Evolutionary conservation across 1,140 invertebrate genomes (phyloP).

Genomic region (Zophobas morio): DNA sequence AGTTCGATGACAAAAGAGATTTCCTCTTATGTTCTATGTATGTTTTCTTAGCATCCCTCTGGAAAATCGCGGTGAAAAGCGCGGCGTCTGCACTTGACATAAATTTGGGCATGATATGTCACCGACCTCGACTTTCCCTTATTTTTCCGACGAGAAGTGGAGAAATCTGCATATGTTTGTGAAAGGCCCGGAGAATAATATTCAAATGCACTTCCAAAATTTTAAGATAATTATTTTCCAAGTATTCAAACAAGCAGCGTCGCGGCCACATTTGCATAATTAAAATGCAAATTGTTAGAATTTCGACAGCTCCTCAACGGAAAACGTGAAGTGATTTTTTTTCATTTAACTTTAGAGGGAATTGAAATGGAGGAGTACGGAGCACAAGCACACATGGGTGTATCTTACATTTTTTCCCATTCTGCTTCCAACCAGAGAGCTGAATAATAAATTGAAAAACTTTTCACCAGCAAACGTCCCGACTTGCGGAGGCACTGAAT

Average conservation of each 20-base stretch:
- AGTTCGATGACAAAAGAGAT: slow-evolving; percentile 12
- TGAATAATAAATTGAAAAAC: slow-evolving; percentile 32
- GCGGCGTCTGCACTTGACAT: neutral
- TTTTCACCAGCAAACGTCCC: neutral
- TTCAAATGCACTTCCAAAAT: slow-evolving; percentile 22
- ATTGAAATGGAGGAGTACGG: neutral
- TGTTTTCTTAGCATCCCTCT: slow-evolving; percentile 7
- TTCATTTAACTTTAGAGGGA: neutral
- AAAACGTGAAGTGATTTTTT: neutral
- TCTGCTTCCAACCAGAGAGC: neutral
- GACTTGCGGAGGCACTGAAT: neutral
- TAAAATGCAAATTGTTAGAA: slow-evolving; percentile 22
- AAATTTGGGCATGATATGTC: neutral
- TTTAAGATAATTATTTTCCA: neutral
- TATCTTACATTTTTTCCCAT: neutral
- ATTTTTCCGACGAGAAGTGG: neutral
- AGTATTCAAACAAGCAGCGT: neutral
- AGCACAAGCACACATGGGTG: slow-evolving; percentile 3
- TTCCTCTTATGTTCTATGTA: neutral
- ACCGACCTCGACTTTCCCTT: slow-evolving; percentile 4
- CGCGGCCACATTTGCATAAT: slow-evolving; percentile 17
- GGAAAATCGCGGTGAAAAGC: slow-evolving; percentile 20
- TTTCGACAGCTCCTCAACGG: neutral
- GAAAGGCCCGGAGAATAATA: neutral
- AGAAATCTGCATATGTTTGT: neutral